These are phyloP conservation scores for Sternarchorhynchus goeldii DNA, from an alignment of 2,797 vertebrate species.

Conservation along the genomic window DNA sequence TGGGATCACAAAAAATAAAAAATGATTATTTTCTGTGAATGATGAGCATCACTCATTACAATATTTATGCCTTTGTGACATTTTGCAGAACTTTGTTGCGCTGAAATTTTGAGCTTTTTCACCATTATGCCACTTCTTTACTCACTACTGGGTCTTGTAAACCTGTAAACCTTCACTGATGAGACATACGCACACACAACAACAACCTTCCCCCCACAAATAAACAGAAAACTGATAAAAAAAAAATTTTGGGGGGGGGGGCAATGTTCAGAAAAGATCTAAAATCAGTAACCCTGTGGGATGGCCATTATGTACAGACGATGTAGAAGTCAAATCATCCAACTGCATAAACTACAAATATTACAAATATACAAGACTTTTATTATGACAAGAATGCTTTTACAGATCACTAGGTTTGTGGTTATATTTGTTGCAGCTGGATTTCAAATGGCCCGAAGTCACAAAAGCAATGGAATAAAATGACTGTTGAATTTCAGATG, in stretches of 20 bases:
- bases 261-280: not conserved
- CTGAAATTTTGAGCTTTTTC: not conserved
- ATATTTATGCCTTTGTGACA: not conserved
- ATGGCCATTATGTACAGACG: not conserved
- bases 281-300: not conserved
- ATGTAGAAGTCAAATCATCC: not conserved
- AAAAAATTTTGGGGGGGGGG: not conserved
- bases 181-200: no score
- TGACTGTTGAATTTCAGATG: conserved; percentile 29
- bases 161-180: not conserved
- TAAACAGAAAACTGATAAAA: not conserved
- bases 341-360: conserved; percentile 9
- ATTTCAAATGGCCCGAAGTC: conserved; percentile 21
- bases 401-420: not conserved
- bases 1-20: not conserved
- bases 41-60: conserved; percentile 5
- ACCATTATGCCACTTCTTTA: conserved; percentile 8
- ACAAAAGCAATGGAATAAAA: conserved; percentile 14
- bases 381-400: conserved; percentile 6
- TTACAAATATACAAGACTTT: not conserved
- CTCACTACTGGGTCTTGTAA: not conserved
- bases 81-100: not conserved
- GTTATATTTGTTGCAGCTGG: conserved; percentile 35
- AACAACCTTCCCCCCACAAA: no score
- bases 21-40: conserved; percentile 6